Evolutionary conservation across 1,140 invertebrate species (phyloP).

Genomic region (Drosophila willistoni): DNA sequence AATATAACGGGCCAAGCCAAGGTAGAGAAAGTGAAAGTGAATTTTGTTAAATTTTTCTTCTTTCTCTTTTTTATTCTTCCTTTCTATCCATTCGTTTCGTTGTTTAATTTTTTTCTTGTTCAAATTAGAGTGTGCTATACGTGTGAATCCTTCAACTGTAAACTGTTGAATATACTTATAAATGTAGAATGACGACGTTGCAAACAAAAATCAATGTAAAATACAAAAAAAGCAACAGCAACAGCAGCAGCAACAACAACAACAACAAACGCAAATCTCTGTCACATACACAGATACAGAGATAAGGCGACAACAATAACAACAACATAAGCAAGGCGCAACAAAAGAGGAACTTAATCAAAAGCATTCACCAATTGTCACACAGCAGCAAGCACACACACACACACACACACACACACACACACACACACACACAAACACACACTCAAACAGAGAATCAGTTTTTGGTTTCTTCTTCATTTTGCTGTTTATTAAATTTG

Average conservation of each 20-base stretch:
- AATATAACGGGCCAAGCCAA: constrained; percentile 10
- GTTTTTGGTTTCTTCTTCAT: constrained; percentile 2
- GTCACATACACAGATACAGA: not conserved
- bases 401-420: constrained; percentile 12
- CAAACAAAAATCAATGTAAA: constrained; percentile 79
- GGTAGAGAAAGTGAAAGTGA: constrained; percentile 65
- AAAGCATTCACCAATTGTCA: constrained; percentile 4
- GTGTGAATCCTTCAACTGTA: constrained; percentile 44
- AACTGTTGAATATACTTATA: constrained; percentile 81
- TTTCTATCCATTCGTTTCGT: not conserved
- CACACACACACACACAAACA: constrained; percentile 3
- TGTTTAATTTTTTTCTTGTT: not conserved
- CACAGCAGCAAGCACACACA: constrained; percentile 41
- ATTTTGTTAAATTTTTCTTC: constrained; percentile 28
- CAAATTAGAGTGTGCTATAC: constrained; percentile 9
- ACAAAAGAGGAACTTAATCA: constrained; percentile 13
- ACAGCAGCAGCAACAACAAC: constrained; percentile 40
- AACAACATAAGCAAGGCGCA: not conserved
- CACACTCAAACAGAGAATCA: constrained; percentile 11
- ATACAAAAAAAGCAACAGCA: constrained; percentile 63
- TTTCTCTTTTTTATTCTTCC: constrained; percentile 3
- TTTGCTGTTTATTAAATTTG: constrained; percentile 5
- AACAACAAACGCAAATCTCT: constrained; percentile 17
- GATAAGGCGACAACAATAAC: not conserved
- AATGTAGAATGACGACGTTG: constrained; percentile 80